These are phyloP conservation scores for Acinonyx jubatus DNA, from an alignment of 2,113 vertebrate genomes.

Conservation along the genomic window DNA sequence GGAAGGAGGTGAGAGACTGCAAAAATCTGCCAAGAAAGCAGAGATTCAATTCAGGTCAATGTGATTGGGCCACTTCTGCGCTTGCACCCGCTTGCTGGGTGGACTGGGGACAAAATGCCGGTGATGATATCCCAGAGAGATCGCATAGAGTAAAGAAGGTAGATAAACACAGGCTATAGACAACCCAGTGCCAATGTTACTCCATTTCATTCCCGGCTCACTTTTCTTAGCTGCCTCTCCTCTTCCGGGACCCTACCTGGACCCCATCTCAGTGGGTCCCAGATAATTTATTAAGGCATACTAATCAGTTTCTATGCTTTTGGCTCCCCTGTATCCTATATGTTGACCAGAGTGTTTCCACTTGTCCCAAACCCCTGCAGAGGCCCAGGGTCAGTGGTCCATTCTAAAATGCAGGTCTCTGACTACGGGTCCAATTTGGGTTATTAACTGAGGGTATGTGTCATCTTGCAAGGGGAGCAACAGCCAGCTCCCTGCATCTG, in stretches of 20 bases:
- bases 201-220: not conserved
- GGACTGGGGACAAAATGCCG: not conserved
- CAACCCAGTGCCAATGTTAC: not conserved
- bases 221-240: not conserved
- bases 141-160: accelerated
- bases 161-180: not conserved
- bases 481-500: constrained; percentile 1
- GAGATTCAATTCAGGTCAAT: not conserved
- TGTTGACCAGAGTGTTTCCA: not conserved
- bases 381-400: not conserved
- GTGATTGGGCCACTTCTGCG: not conserved
- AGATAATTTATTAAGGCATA: not conserved
- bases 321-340: not conserved
- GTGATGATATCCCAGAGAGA: not conserved
- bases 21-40: not conserved
- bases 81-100: not conserved
- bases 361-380: not conserved
- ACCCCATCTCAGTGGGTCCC: not conserved
- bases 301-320: not conserved
- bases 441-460: not conserved
- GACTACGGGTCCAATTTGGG: not conserved
- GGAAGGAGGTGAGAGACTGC: not conserved
- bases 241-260: not conserved
- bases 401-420: not conserved
- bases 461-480: not conserved